Evolutionary conservation across 2,797 vertebrate genomes (phyloP).

Genomic region (Tragopan temminckii): DNA sequence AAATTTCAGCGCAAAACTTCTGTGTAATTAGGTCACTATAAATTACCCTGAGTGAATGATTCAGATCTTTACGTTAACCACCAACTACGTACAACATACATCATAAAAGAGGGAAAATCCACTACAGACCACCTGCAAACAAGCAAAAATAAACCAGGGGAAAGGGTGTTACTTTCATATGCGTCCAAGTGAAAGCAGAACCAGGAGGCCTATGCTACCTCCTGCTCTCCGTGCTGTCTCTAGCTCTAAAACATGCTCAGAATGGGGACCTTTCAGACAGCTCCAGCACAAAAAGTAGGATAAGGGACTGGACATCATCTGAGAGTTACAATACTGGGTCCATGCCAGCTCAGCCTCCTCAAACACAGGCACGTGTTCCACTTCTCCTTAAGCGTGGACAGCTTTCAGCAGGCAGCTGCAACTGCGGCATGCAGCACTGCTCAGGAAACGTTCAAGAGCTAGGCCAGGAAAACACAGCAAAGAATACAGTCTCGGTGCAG

Average conservation of each 20-base stretch:
- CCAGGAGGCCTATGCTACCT: not conserved
- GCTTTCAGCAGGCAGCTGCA: not conserved
- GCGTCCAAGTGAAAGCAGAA: not conserved
- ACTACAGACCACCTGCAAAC: not conserved
- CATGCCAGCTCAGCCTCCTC: not conserved
- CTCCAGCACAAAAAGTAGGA: not conserved
- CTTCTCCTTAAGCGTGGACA: not conserved
- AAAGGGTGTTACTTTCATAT: not conserved
- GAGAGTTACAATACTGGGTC: not conserved
- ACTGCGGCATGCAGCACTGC: not conserved
- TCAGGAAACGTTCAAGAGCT: not conserved
- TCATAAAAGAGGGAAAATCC: not conserved
- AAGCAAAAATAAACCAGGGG: not conserved
- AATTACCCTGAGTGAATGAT: not conserved
- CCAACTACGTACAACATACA: not conserved
- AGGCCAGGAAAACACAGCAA: not conserved
- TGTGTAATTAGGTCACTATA: conserved; percentile 47
- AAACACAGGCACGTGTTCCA: not conserved
- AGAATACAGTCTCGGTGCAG: not conserved
- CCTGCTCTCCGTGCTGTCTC: not conserved
- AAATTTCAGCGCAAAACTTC: conserved; percentile 15
- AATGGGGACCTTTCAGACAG: not conserved
- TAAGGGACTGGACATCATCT: not conserved
- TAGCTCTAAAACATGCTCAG: not conserved
- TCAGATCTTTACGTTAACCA: not conserved